Evolutionary conservation across 2,888 invertebrate species (phyloP).

Genomic region (Epinotia ramella): DNA sequence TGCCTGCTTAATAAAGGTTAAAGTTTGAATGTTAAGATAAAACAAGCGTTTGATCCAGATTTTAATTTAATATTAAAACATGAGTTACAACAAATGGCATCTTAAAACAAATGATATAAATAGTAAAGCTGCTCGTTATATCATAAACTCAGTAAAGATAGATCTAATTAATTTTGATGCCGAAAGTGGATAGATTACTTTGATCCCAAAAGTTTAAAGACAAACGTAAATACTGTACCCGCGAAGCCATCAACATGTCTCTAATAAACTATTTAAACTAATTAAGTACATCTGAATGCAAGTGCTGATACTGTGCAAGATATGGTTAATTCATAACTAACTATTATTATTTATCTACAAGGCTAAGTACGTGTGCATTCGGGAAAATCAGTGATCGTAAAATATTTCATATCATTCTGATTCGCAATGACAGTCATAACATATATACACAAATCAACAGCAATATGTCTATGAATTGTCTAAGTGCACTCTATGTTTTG

Average conservation of each 20-base stretch:
- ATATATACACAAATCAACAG: constrained; percentile 62
- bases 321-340: constrained; percentile 46
- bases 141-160: constrained; percentile 53
- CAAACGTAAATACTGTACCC: no score
- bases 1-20: background rate
- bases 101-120: constrained; percentile 81
- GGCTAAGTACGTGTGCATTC: constrained; percentile 58
- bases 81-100: constrained; percentile 85
- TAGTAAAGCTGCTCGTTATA: constrained; percentile 82
- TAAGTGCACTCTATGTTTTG: constrained; percentile 58
- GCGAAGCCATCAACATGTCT: constrained; percentile 21
- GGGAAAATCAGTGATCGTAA: constrained; percentile 53
- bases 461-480: constrained; percentile 62
- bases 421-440: constrained; percentile 36
- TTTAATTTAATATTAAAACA: constrained; percentile 84
- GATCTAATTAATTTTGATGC: constrained; percentile 57
- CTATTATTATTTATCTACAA: constrained; percentile 50
- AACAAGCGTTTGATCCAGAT: constrained; percentile 66
- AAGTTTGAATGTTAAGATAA: constrained; percentile 46
- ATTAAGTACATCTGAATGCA: constrained; percentile 69
- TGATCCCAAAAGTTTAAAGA: constrained; percentile 73
- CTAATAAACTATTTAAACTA: constrained; percentile 66
- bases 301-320: constrained; percentile 26
- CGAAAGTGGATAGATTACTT: constrained; percentile 62
- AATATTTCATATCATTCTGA: constrained; percentile 45